Evolutionary conservation across 2,888 invertebrate genomes (phyloP), one percentile per base, ranked within the genome.

Genomic region (Deilephila elpenor): DNA sequence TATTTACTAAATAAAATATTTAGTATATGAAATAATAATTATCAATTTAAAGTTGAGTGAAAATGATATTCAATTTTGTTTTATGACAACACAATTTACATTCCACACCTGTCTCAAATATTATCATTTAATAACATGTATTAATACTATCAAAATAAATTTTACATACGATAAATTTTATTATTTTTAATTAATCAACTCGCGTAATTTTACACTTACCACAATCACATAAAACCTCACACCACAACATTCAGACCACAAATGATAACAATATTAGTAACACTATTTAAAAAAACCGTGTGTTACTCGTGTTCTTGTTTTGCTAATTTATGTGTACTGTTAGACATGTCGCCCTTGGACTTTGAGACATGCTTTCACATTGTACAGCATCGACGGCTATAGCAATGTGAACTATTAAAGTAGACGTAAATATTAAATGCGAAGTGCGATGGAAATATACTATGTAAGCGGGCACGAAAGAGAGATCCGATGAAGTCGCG

Each of bases 341-440:
- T 44, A 29, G 7, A 71, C 44, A 51, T 25, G 14, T 67, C 67
- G 67, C 44, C 71, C 71, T 71, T 71, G 71, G 71, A 72, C 72
- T 64, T 72, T 70, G 73, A 44, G 11, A 44, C 44, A 60, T 44
- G 67, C 67, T 73, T 70, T 70, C 70, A 72, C 60, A 61, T 62
- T n/a, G n/a, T 59, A 6, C 44, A 20, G 5, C 25, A 51, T 51
- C 37, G 37, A n/a, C 67, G 51, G 44, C 44, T 67, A 25, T 25
- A 71, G 75, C 73, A 73, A 51, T 71, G 74, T 72, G 37, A 70
- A 75, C 61, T n/a, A 71, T 53, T 67, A 44, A 25, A 51, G 44
- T 67, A 14, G 67, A 51, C 25, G 44, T 67, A 67, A 44, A 67
- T 67, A 67, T 20, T 51, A 51, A 25, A 67, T 17, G 67, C 14